Evolutionary conservation across 64 coral and sea anemone species (phyloP), one percentile per base, ranked within the genome.

Genomic region (Acropora yongei): DNA sequence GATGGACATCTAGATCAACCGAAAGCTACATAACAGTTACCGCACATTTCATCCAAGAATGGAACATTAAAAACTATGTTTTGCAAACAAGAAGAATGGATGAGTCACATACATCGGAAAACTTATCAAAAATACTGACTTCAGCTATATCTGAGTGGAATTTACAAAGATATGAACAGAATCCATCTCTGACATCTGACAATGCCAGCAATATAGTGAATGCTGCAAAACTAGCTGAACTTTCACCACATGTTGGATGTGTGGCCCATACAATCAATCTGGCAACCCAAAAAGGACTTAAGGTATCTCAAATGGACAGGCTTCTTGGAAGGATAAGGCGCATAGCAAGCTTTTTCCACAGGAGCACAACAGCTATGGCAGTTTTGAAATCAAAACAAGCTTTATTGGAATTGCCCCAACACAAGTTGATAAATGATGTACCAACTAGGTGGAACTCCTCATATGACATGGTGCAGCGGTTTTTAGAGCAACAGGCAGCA

Each of bases 201-300:
- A 77, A 77, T 77, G 75, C 75, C 43, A 47, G 43, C 44, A 77
- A 77, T 77, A 77, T 77, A 47, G 43, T 47, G 0, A 47, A 47
- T 77, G 75, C 75, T 47, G 75, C 75, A 46, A 47, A 47, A 0
- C 43, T 49, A 77, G 42, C 43, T 77, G 75, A 47, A 77, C 74
- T 76, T 76, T 77, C 75, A 48, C 43, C 43, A 47, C 75, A 77
- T 1, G 44, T 77, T 77, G 17, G 75, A 46, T 77, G 75, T 77
- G 42, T 77, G 43, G 75, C 75, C 41, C 75, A 77, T 77, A 77
- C 75, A 77, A 46, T 80, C n/a, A 80, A 80, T 80, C 78, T 80
- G 49, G 50, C 78, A 58, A 58, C 50, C 50, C 50, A 58, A 58
- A 0, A 7, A 80, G 78, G 50, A 57, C 17, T 80, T 7, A 6